Base-by-base conservation (phyloP, 2,888 invertebrate genomes). In the Silvanus unidentatus region DNA sequence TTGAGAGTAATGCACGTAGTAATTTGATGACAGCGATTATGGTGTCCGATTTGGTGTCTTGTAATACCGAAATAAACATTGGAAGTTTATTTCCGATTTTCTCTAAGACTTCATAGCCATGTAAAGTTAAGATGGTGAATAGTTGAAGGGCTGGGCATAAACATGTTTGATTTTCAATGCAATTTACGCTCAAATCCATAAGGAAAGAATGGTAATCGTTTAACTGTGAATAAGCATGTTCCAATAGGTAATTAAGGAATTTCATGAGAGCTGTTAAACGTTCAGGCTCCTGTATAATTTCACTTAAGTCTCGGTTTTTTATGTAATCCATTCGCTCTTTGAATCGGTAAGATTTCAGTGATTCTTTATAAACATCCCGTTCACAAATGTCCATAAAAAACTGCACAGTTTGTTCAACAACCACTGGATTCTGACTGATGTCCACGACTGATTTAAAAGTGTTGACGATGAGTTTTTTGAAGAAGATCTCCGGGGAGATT, bases 401-500 rank as follows among this genome's bases (percentile, higher is more conserved):
- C 41, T 76, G 76, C 4, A 77, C 73, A 9, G 76, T 70, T 42
- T 78, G 77, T 45, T 75, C 59, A 32, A 79, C 55, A 11, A 76
- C 60, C 29, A 74, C 63, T 5, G 70, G 58, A 59, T 79, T 76
- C 39, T 68, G 67, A 16, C 64, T 61, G 46, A 63, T 64, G 44
- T 76, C 71, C 4, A 67, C 62, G 11, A 77, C 66, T 16, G 73
- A 75, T 12, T 64, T 68, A 50, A 78, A 77, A 0, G 77, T 76
- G 10, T 73, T 64, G 29, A 70, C 63, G 1, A 75, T 71, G 45
- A 77, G 71, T 52, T 75, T 73, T 16, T 74, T 47, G 70, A 0
- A 77, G 74, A 38, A 77, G 70, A 37, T 75, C 70, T 38, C 73
- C 73, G 50, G 74, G 70, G 16, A 73, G 65, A 39, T 74, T 68